Base-by-base conservation (phyloP, 2,113 vertebrate genomes). In the Lucifuga dentata region DNA sequence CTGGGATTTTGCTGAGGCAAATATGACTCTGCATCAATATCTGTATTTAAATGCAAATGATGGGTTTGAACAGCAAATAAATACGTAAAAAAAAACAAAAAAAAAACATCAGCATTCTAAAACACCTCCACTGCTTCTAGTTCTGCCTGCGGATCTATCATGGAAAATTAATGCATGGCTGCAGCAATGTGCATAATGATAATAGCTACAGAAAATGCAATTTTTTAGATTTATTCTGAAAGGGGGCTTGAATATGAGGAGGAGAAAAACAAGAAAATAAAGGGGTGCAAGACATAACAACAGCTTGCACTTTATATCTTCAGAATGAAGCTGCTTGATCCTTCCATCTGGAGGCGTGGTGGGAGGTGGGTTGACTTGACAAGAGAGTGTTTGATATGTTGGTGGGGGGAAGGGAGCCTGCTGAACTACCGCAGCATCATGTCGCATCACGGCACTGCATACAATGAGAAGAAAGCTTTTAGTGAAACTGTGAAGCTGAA, bases 311-410 rank as follows among this genome's bases (percentile, higher is more conserved):
- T 38, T 23, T 3, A 3, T 11, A 35, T 63, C 26, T 61, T 52
- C 23, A 36, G 45, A 52, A 39, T 43, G 19, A 73, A 53, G 35
- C 12, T 45, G 13, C 19, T 43, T 26, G 38, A 65, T 65, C 11
- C 17, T 75, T 44, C 45, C 48, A 67, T 83, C 59, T 64, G 59
- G 72, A 70, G 76, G 68, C 79, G 53, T 77, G 58, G 59, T 19
- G 41, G 67, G 69, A 65, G 69, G 67, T 32, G 8, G 73, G 68
- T 66, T 69, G 63, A 43, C 57, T 68, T 89, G 82, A 85, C 75
- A 77, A 48, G 35, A 35, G 12, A 60, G 49, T 58, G 77, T 68
- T 64, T 72, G 62, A 80, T 75, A 46, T 78, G 73, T 67, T 55
- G 21, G 61, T 8, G 32, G 29, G 19, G 26, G 51, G 43, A 24